Evolutionary conservation across 2,888 invertebrate genomes (phyloP).

Genomic region (Autographa gamma): DNA sequence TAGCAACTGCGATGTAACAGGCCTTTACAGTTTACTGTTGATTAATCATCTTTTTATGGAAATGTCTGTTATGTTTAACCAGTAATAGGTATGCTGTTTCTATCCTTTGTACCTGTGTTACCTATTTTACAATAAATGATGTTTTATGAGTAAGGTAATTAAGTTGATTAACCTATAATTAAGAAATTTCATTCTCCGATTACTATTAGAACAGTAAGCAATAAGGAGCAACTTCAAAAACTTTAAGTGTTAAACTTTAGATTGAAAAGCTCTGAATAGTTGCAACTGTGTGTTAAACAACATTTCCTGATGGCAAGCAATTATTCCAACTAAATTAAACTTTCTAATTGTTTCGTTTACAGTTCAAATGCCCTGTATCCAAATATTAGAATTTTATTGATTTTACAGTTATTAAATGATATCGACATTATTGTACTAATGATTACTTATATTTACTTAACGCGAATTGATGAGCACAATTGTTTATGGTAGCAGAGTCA

Average conservation of each 20-base stretch:
- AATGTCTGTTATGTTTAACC: neutral
- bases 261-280: neutral
- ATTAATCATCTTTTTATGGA: neutral
- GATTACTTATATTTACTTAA: constrained; percentile 12
- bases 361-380: neutral
- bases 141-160: neutral
- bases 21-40: neutral
- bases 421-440: constrained; percentile 8
- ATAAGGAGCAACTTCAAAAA: neutral
- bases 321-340: constrained; percentile 6
- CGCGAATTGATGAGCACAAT: constrained; percentile 38
- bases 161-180: neutral
- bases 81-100: neutral
- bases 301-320: neutral
- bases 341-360: constrained; percentile 26
- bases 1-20: neutral
- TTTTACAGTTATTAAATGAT: constrained; percentile 8
- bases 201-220: neutral
- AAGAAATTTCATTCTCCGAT: neutral
- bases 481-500: constrained; percentile 58
- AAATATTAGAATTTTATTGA: constrained; percentile 9
- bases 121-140: too few species aligned
- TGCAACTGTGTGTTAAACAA: neutral
- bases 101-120: neutral
- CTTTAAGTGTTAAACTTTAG: neutral